These are phyloP conservation scores for Cydia splendana DNA, from an alignment of 1,140 invertebrate genomes.

Conservation along the genomic window DNA sequence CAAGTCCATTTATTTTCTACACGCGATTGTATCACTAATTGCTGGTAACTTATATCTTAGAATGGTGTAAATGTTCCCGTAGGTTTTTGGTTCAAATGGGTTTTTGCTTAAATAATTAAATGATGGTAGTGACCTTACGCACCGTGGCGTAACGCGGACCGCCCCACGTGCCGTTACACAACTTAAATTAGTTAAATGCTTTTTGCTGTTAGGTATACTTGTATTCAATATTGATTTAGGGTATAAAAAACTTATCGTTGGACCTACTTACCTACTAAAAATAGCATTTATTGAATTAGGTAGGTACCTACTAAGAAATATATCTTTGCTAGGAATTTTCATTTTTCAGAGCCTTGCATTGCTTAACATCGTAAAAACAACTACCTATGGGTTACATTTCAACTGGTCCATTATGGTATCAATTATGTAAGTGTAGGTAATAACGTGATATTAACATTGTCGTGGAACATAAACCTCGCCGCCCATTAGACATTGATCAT, in stretches of 20 bases:
- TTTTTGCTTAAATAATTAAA: slow-evolving; percentile 64
- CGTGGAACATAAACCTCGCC: too few relatives aligned
- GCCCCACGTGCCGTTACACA: slow-evolving; percentile 54
- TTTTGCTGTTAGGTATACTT: slow-evolving; percentile 34
- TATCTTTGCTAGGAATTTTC: too few relatives aligned
- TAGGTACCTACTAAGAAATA: too few relatives aligned
- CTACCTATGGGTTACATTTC: too few relatives aligned
- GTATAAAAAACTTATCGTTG: background rate
- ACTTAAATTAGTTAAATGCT: slow-evolving; percentile 50
- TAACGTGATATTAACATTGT: too few relatives aligned
- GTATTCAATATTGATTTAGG: background rate
- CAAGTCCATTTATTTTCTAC: background rate
- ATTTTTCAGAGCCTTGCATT: too few relatives aligned
- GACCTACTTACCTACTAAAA: background rate
- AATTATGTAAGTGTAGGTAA: too few relatives aligned
- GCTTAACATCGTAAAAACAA: too few relatives aligned
- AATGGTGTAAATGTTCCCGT: slow-evolving; percentile 28
- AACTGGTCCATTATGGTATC: too few relatives aligned
- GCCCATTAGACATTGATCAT: too few relatives aligned
- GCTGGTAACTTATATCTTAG: background rate
- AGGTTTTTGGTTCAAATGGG: background rate
- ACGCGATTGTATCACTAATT: background rate
- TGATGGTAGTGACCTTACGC: slow-evolving; percentile 73
- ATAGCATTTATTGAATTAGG: too few relatives aligned
- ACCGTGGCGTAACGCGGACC: slow-evolving; percentile 60